Evolutionary conservation across 2,888 invertebrate species (phyloP).

Genomic region (Amiota minor): DNA sequence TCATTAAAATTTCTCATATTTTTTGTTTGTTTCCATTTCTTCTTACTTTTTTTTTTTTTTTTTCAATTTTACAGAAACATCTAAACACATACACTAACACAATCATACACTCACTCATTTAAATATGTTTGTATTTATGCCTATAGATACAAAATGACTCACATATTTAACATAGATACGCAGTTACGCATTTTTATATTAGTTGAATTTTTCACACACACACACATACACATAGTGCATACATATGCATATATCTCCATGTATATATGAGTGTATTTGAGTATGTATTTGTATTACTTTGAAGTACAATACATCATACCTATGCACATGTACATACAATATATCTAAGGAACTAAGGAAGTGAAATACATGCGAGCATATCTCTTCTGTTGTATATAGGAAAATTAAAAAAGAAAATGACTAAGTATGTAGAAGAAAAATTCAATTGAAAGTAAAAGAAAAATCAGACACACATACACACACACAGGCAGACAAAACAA

Average conservation of each 20-base stretch:
- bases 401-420: slow-evolving; percentile 36
- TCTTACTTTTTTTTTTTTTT: not conserved
- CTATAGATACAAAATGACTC: slow-evolving; percentile 42
- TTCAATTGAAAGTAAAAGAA: too few relatives aligned
- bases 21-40: not conserved
- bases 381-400: slow-evolving; percentile 39
- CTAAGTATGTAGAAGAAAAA: slow-evolving; percentile 26
- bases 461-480: slow-evolving; percentile 24
- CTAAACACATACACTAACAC: not conserved
- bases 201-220: not conserved
- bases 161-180: not conserved
- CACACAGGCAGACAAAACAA: too few relatives aligned
- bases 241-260: not conserved
- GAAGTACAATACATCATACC: too few relatives aligned
- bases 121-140: slow-evolving; percentile 43
- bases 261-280: slow-evolving; percentile 7
- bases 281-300: not conserved
- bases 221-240: not conserved
- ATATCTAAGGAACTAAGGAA: not conserved
- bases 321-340: too few relatives aligned
- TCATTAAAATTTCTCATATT: not conserved
- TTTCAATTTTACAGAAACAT: not conserved
- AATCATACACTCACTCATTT: not conserved
- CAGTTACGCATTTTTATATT: too few relatives aligned
- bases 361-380: slow-evolving; percentile 3